Evolutionary conservation across 2,888 invertebrate species (phyloP), one percentile per base, ranked within the genome.

Genomic region (Strigamia maritima): DNA sequence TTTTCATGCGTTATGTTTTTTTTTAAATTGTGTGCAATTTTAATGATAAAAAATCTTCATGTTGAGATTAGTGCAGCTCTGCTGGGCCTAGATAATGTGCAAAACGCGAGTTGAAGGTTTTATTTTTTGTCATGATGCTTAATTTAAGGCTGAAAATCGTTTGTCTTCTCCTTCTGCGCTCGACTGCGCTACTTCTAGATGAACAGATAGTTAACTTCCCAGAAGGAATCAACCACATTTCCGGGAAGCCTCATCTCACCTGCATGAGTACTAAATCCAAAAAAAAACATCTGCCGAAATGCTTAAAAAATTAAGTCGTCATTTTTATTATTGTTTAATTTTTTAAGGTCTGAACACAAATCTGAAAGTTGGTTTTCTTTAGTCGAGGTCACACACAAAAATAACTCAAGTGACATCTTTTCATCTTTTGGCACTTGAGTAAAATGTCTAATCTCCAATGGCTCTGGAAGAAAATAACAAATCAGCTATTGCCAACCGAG

Each of bases 191-290:
- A 49, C 49, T 49, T 49, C 49, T 14, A 49, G 49, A 49, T 49
- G 49, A 49, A 49, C 19, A 49, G 49, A 49, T 49, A 49, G 49
- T 49, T 49, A 49, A 19, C 49, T 49, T 49, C 49, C 49, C 49
- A 49, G 49, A 49, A 49, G 49, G 49, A 49, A n/a, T 49, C 49
- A 49, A 49, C 49, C 49, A 49, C 49, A 49, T 49, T 49, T 49
- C 49, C 49, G 49, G 49, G 49, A 49, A 49, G 49, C 49, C 49
- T 49, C 49, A 49, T 49, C 49, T 49, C 49, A 49, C 49, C 49
- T 49, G 49, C 49, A 49, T 14, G 49, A 49, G 49, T 49, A n/a
- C n/a, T 49, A 49, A 49, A 49, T 49, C 49, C 49, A 14, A 49
- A 35, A n/a, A 35, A 49, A 49, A 49, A 49, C 49, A 49, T 49